Evolutionary conservation across 2,888 invertebrate genomes (phyloP).

Genomic region (Scaptomyza parva): DNA sequence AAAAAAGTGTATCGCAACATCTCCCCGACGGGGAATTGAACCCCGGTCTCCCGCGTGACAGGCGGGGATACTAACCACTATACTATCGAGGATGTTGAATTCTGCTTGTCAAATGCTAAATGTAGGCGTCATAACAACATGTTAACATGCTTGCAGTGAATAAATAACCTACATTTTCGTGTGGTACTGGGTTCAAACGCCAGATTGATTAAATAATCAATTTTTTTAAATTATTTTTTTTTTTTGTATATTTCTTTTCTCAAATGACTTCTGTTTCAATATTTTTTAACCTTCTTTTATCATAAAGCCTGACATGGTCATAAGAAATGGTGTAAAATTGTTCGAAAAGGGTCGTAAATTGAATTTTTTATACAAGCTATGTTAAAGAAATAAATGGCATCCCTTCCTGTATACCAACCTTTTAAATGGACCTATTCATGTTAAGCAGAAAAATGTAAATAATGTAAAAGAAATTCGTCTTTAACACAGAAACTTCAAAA

Average conservation of each 20-base stretch:
- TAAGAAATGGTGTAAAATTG: background rate
- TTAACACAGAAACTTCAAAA: too few species aligned
- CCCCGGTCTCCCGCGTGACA: conserved; percentile 60
- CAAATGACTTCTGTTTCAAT: background rate
- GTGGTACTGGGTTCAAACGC: background rate
- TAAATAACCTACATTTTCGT: background rate
- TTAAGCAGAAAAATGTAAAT: background rate
- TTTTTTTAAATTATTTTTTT: background rate
- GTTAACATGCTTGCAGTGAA: background rate
- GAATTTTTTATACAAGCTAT: background rate
- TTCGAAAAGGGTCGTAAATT: background rate
- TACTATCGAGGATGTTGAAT: conserved; percentile 47
- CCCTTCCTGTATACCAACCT: background rate
- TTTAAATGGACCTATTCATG: background rate
- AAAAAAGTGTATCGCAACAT: background rate
- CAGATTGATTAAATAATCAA: background rate
- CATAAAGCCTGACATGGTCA: background rate
- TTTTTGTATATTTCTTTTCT: background rate
- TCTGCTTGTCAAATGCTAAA: accelerated
- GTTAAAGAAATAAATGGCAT: background rate
- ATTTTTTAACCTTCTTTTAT: background rate
- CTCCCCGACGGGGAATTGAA: conserved; percentile 63
- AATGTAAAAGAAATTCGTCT: too few species aligned
- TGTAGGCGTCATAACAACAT: background rate
- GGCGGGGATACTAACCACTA: conserved; percentile 61